phyloP scores from a whole-genome alignment of 2,888 invertebrate genomes.

The Caradrina clavipalpis region DNA sequence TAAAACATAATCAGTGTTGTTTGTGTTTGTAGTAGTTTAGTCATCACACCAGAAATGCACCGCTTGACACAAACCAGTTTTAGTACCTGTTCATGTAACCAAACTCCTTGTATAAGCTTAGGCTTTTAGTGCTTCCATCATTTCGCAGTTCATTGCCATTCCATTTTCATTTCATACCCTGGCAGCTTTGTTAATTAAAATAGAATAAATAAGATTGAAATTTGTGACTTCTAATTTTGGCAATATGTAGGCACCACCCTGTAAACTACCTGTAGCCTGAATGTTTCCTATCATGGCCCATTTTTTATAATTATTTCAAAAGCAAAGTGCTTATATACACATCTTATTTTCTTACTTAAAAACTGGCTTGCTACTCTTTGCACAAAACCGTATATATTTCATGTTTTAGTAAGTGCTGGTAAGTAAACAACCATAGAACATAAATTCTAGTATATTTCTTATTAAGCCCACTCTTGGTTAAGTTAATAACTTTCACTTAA shows the following conservation, averaged over 20 bases:
- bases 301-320: background rate
- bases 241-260: slow-evolving; percentile 6
- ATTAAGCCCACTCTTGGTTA: slow-evolving; percentile 15
- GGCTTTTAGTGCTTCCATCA: slow-evolving; percentile 60
- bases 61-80: slow-evolving; percentile 65
- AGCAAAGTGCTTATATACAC: slow-evolving; percentile 8
- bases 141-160: slow-evolving; percentile 48
- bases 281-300: slow-evolving; percentile 23
- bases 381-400: slow-evolving; percentile 45
- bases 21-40: slow-evolving; percentile 51
- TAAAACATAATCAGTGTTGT: slow-evolving; percentile 65
- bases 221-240: background rate
- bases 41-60: slow-evolving; percentile 61
- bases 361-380: slow-evolving; percentile 39
- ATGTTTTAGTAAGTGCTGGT: slow-evolving; percentile 26
- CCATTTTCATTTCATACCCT: slow-evolving; percentile 21
- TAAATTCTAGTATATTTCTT: slow-evolving; percentile 31
- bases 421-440: slow-evolving; percentile 28
- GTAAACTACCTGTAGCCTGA: slow-evolving; percentile 30
- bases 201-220: background rate
- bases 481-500: slow-evolving; percentile 22
- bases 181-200: slow-evolving; percentile 38
- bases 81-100: slow-evolving; percentile 62
- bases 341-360: slow-evolving; percentile 22
- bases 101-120: slow-evolving; percentile 49